Conservation (phyloP, 1,140 invertebrate species). For the Colletes latitarsis region DNA sequence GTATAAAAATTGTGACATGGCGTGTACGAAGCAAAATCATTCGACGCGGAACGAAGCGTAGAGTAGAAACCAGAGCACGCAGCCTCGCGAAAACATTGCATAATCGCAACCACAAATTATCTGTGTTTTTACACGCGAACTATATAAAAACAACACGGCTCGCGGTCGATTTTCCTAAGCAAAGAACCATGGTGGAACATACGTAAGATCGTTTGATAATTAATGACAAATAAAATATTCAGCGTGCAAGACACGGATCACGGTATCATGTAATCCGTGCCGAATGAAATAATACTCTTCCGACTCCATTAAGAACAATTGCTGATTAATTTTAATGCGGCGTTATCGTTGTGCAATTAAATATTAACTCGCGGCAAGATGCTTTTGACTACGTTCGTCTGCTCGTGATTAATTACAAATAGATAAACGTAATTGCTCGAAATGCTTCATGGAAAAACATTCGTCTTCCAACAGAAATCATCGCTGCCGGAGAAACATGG, state of each 20-base stretch:
- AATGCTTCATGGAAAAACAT: neutral
- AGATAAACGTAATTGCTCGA: conserved; percentile 23
- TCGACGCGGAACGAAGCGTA: conserved; percentile 40
- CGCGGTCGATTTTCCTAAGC: neutral
- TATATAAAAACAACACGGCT: neutral
- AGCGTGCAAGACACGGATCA: conserved; percentile 7
- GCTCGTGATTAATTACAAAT: conserved; percentile 33
- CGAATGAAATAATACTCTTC: neutral
- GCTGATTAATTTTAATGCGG: conserved; percentile 40
- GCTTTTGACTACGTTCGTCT: neutral
- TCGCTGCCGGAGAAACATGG: neutral
- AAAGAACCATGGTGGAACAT: neutral
- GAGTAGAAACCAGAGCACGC: conserved; percentile 28
- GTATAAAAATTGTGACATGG: conserved; percentile 7
- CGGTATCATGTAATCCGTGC: conserved; percentile 5
- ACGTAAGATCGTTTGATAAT: neutral
- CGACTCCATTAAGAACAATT: conserved; percentile 18
- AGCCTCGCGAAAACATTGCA: conserved; percentile 33
- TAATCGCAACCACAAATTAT: conserved; percentile 34
- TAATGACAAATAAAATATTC: conserved; percentile 22
- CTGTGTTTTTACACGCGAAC: conserved; percentile 36
- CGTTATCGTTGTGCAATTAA: neutral
- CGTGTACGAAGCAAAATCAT: conserved; percentile 13
- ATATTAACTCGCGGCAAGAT: conserved; percentile 11
- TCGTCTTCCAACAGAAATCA: neutral